Evolutionary conservation across 1,140 invertebrate species (phyloP), one percentile per base, ranked within the genome.

Genomic region (Asobara japonica): DNA sequence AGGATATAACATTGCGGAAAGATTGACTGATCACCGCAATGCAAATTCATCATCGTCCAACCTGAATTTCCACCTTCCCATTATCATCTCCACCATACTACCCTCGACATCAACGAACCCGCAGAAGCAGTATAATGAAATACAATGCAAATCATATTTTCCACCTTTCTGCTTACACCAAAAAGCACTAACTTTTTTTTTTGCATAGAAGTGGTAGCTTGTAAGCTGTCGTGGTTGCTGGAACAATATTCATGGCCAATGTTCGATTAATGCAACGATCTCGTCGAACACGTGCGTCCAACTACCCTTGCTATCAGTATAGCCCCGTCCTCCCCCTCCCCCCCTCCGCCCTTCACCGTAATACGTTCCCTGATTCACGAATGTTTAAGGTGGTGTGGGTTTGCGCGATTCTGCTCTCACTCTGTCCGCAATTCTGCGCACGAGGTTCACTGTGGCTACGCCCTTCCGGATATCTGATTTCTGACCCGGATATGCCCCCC

Each of bases 251-350:
- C 64, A 45, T 66, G 51, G 65, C 36, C 27, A 31, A 72, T 72
- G 71, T 66, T 65, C 51, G 64, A 72, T 72, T 72, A 72, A 65
- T 31, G 31, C 65, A 61, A 67, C 71, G 65, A 72, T 72, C 62
- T 66, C 45, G n/a, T 72, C 29, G 33, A 66, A 66, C 64, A 72
- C 36, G 64, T 67, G 71, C 30, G 41, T 31, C 10, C 22, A 61
- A 72, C 64, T 61, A 62, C 45, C 62, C 51, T 27, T 11, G 33
- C 31, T 41, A 66, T 66, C 36, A 66, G n/a, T 27, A 31, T 36
- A 41, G 10, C 36, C 38, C 18, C 33, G n/a, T n/a, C n/a, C n/a
- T n/a, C n/a, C n/a, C n/a, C n/a, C n/a, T n/a, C n/a, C n/a, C n/a
- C n/a, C 22, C 5, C 60, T 62, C 60, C 16, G 29, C 29, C 11